phyloP scores from a whole-genome alignment of 2,797 vertebrate genomes.

The Lagocephalus sceleratus region DNA sequence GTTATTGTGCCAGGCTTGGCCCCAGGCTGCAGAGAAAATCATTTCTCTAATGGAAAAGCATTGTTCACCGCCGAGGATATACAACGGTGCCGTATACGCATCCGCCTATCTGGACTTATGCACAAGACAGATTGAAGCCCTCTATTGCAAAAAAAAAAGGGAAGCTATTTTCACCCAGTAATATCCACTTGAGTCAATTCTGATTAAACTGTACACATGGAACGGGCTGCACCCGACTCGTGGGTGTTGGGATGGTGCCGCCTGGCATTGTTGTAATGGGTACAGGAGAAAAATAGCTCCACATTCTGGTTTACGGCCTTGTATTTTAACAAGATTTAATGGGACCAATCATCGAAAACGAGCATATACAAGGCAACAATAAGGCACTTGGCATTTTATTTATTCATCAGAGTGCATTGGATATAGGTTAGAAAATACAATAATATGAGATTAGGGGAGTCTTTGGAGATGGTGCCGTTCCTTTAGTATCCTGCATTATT shows the following conservation, averaged over 20 bases:
- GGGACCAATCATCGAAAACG: constrained; percentile 35
- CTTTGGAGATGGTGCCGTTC: constrained; percentile 20
- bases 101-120: constrained; percentile 59
- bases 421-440: constrained; percentile 56
- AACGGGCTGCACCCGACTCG: constrained; percentile 11
- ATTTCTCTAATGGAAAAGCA: constrained; percentile 77
- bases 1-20: constrained; percentile 69
- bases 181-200: constrained; percentile 62
- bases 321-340: constrained; percentile 23
- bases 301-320: constrained; percentile 6
- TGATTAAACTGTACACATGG: constrained; percentile 58
- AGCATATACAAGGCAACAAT: constrained; percentile 38
- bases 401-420: constrained; percentile 34
- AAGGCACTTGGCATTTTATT: constrained; percentile 62
- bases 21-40: constrained; percentile 59
- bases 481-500: constrained; percentile 40
- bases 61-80: constrained; percentile 68
- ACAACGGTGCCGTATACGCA: constrained; percentile 50
- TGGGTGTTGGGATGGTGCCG: constrained; percentile 21
- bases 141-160: constrained; percentile 19
- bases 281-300: constrained; percentile 3
- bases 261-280: constrained; percentile 6
- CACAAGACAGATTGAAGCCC: constrained; percentile 51
- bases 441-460: constrained; percentile 30
- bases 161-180: constrained; percentile 69